Base-by-base conservation (phyloP, 2,888 invertebrate genomes). In the Clanis bilineata region DNA sequence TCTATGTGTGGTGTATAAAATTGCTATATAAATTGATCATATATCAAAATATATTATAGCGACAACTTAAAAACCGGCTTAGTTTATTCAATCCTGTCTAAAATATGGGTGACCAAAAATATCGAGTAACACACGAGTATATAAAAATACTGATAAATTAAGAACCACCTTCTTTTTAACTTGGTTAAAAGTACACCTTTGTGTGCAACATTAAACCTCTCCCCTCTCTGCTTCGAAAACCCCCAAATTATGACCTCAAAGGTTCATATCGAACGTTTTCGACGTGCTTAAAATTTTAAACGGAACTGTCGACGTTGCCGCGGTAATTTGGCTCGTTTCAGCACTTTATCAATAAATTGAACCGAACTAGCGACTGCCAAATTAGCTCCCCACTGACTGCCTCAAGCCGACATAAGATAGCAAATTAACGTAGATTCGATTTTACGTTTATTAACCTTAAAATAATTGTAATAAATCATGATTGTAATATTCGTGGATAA, bases 331-430 rank as follows among this genome's bases (percentile, higher is more conserved):
- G 51, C 32, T 28, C 51, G 28, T 32, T 47, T 32, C 28, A 18
- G 18, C 51, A 51, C 10, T 32, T 51, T 51, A 32, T 51, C 51
- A 18, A 32, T 28, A 51, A 15, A 51, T 51, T 51, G 51, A 18
- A 51, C 28, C 18, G 51, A 25, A 18, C 47, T 18, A 32, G 28
- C 32, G 18, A 28, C 28, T 28, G 51, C 51, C 51, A 51, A 51
- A 51, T 51, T 51, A 51, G 10, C 28, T 32, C 51, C 28, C 10
- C 18, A 15, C 51, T 32, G 51, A 51, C 51, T 28, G 18, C 4
- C 18, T 10, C 32, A 18, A 32, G 7, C 28, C 18, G 15, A 32
- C 18, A 25, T 51, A 51, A 51, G 44, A 10, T 28, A 28, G n/a
- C n/a, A n/a, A n/a, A n/a, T n/a, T n/a, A n/a, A n/a, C 2, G 9